Evolutionary conservation across 2,888 invertebrate species (phyloP).

Genomic region (Ormyrus labotus): DNA sequence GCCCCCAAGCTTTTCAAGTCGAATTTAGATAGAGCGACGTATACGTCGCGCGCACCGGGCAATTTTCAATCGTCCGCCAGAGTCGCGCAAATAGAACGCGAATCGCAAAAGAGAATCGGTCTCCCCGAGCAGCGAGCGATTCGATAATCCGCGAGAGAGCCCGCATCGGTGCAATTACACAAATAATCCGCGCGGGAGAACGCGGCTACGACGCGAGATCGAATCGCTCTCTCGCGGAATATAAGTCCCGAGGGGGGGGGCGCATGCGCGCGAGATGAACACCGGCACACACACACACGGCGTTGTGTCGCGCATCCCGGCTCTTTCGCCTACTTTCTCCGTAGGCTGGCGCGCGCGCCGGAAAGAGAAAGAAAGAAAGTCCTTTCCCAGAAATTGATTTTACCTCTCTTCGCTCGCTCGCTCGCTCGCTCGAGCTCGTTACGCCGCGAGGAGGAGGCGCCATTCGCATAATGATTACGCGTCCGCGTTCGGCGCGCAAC

Average conservation of each 20-base stretch:
- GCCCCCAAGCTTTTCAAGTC: too few relatives aligned
- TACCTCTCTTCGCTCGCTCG: slow-evolving; percentile 45
- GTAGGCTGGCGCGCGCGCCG: background rate
- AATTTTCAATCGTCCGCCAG: too few relatives aligned
- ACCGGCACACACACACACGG: background rate
- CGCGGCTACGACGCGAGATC: background rate
- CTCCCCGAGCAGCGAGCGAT: too few relatives aligned
- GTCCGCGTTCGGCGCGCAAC: slow-evolving; percentile 49
- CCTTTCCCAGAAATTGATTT: slow-evolving; percentile 61
- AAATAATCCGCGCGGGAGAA: background rate
- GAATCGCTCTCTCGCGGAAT: too few relatives aligned
- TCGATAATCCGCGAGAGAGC: too few relatives aligned
- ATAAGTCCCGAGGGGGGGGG: too few relatives aligned
- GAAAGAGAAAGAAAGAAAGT: slow-evolving; percentile 61
- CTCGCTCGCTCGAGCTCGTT: slow-evolving; percentile 41
- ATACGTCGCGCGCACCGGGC: too few relatives aligned
- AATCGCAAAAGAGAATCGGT: too few relatives aligned
- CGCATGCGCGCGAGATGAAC: background rate
- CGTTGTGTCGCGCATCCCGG: background rate
- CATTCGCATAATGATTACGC: slow-evolving; percentile 59
- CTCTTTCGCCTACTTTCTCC: slow-evolving; percentile 47
- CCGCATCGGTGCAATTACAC: background rate
- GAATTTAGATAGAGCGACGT: too few relatives aligned
- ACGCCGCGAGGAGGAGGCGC: slow-evolving; percentile 41
- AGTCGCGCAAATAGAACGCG: too few relatives aligned